phyloP scores from a whole-genome alignment of 2,888 invertebrate genomes.

The Cryptus viduatorius region DNA sequence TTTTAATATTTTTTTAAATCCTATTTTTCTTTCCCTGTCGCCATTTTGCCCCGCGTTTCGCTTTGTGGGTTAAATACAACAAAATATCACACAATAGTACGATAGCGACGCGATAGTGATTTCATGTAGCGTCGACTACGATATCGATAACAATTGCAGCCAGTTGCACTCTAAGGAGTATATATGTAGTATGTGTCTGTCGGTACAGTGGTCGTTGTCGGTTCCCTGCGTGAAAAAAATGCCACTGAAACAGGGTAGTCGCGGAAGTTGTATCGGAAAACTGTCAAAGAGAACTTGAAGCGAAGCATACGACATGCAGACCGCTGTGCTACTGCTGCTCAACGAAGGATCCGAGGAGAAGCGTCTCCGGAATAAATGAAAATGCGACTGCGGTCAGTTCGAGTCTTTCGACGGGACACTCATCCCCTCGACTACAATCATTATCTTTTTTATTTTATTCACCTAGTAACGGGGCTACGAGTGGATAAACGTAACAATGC shows the following conservation, averaged over 20 bases:
- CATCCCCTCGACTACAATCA: background rate
- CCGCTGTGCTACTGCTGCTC: background rate
- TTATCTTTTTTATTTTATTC: conserved; percentile 1
- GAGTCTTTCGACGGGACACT: conserved; percentile 2
- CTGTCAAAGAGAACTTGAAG: conserved; percentile 45
- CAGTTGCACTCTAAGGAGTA: background rate
- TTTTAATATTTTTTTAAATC: no score
- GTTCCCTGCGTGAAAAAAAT: conserved; percentile 40
- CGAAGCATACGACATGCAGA: background rate
- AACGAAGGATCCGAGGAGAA: conserved; percentile 14
- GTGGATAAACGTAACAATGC: conserved; percentile 37
- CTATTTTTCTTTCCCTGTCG: no score
- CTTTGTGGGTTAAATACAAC: no score
- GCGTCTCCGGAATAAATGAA: conserved; percentile 36
- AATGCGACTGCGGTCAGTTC: conserved; percentile 19
- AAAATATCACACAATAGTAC: no score
- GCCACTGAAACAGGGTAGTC: conserved; percentile 7
- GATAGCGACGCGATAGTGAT: background rate
- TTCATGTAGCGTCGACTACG: background rate
- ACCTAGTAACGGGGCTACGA: conserved; percentile 25
- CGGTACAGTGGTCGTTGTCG: conserved; percentile 17
- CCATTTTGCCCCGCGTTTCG: no score
- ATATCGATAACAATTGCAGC: background rate
- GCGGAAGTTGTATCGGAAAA: conserved; percentile 58
- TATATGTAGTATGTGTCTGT: background rate